These are phyloP conservation scores for Atrichornis clamosus DNA, from an alignment of 2,113 vertebrate species.

Conservation along the genomic window DNA sequence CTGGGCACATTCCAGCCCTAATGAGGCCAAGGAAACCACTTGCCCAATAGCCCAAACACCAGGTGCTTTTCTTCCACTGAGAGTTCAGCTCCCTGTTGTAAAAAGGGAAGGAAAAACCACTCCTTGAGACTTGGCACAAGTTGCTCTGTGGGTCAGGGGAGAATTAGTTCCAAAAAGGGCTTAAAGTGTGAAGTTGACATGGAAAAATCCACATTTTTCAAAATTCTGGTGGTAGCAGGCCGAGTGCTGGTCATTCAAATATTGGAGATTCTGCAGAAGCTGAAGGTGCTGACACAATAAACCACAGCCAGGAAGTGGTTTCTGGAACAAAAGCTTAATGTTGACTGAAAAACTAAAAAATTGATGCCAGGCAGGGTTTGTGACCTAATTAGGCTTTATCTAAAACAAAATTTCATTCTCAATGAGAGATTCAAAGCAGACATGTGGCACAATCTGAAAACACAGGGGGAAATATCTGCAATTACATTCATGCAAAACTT, in stretches of 20 bases:
- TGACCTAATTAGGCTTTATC: neutral
- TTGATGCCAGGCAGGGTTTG: rapidly evolving
- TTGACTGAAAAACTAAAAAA: neutral
- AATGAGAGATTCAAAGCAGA: neutral
- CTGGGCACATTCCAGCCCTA: neutral
- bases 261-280: neutral
- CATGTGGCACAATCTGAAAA: neutral
- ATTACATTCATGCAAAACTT: neutral
- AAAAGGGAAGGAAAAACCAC: neutral
- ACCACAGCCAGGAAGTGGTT: rapidly evolving
- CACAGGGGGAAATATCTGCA: neutral
- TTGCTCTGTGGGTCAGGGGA: rapidly evolving
- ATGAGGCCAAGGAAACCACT: neutral
- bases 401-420: rapidly evolving
- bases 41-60: rapidly evolving
- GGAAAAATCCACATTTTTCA: neutral
- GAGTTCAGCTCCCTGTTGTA: neutral
- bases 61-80: neutral
- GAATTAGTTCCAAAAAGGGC: neutral
- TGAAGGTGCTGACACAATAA: neutral
- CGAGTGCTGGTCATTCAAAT: neutral
- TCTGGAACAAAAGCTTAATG: neutral
- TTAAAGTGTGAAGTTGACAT: neutral
- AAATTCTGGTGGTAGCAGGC: too few relatives aligned
- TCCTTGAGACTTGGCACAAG: neutral